Evolutionary conservation across 2,113 vertebrate species (phyloP).

Genomic region (Gallinago media): DNA sequence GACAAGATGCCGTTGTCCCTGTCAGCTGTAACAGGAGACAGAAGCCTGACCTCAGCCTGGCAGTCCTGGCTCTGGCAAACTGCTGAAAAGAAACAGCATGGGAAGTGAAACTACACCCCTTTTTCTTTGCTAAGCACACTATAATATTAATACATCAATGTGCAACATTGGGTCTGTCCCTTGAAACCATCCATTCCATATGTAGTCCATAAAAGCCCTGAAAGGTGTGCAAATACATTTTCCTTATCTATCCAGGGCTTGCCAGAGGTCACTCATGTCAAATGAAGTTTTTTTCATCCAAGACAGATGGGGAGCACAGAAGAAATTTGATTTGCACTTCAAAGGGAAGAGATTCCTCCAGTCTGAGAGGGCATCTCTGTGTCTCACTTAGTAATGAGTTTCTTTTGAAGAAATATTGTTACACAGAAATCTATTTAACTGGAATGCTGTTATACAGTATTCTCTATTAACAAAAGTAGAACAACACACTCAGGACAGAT

Average conservation of each 20-base stretch:
- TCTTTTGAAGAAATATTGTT: neutral
- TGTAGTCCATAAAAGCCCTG: fast-evolving
- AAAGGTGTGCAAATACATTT: neutral
- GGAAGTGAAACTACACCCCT: fast-evolving
- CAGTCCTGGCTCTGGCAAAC: neutral
- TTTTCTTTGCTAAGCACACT: neutral
- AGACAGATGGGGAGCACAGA: neutral
- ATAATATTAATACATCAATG: fast-evolving
- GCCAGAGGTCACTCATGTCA: neutral
- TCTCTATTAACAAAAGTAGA: neutral
- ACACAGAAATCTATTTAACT: neutral
- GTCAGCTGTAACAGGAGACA: neutral
- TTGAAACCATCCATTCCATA: neutral
- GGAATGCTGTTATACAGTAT: neutral
- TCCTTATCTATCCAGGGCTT: neutral
- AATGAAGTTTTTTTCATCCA: neutral
- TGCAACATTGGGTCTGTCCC: neutral
- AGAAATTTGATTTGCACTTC: neutral
- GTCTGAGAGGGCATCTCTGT: neutral
- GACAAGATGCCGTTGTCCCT: neutral
- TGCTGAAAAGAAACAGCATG: neutral
- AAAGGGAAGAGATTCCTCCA: neutral
- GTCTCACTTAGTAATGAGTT: neutral
- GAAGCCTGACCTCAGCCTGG: neutral
- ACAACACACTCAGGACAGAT: neutral